Evolutionary conservation across 2,888 invertebrate genomes (phyloP).

Genomic region (Cephus runcator): DNA sequence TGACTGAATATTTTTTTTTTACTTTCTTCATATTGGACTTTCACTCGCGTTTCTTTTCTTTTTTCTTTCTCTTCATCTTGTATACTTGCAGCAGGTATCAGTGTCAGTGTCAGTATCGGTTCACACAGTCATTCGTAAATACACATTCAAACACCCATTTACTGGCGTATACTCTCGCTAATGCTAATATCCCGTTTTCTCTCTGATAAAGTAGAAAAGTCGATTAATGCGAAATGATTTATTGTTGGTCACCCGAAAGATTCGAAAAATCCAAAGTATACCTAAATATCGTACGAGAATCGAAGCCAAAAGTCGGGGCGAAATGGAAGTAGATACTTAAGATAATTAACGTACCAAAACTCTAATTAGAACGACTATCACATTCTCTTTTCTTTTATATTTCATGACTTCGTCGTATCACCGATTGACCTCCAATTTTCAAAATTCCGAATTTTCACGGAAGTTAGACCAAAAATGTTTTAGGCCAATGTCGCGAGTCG

Average conservation of each 20-base stretch:
- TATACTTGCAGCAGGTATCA: too few species aligned
- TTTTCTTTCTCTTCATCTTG: neutral
- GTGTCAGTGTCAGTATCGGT: too few species aligned
- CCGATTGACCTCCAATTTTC: conserved; percentile 9
- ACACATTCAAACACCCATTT: too few species aligned
- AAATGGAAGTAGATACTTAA: neutral
- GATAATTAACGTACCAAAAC: neutral
- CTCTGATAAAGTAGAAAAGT: neutral
- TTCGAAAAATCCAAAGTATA: neutral
- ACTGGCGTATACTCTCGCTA: too few species aligned
- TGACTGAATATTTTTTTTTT: too few species aligned
- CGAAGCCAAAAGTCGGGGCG: neutral
- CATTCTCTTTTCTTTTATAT: neutral
- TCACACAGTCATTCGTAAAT: too few species aligned
- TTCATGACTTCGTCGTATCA: neutral
- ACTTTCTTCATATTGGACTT: too few species aligned
- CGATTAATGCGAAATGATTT: neutral
- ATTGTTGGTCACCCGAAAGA: neutral
- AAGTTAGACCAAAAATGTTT: conserved; percentile 15
- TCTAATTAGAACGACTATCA: neutral
- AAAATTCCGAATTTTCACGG: conserved; percentile 1
- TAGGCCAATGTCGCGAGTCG: conserved; percentile 7
- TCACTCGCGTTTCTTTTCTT: too few species aligned
- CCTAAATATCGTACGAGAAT: neutral
- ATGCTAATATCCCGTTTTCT: neutral